Percentiles rank a stretch among this genome's conserved stretches.
These are phyloP conservation scores for Graptemys geographica DNA, from an alignment of 2,797 vertebrate species.

Conservation along the genomic window DNA sequence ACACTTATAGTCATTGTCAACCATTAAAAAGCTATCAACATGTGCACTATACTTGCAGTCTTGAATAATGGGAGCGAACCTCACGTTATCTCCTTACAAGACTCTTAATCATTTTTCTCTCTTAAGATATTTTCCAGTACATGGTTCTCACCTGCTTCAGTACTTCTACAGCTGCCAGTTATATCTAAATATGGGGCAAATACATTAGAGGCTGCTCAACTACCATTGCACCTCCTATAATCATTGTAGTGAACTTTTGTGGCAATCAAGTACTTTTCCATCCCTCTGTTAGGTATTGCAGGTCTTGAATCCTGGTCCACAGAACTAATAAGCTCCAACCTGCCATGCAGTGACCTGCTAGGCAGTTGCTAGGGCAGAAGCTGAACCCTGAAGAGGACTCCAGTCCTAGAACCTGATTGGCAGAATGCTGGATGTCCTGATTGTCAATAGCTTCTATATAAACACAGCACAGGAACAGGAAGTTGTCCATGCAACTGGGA, in stretches of 20 bases:
- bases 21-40: not conserved
- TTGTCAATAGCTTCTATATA: not conserved
- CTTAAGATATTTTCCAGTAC: not conserved
- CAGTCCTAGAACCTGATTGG: not conserved
- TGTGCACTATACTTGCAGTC: not conserved
- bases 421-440: not conserved
- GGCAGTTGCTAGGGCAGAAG: not conserved
- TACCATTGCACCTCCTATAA: not conserved
- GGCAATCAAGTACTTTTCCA: slow-evolving; percentile 9
- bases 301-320: not conserved
- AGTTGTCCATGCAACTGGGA: not conserved
- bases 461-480: not conserved
- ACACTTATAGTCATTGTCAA: not conserved
- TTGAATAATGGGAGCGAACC: not conserved
- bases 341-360: not conserved
- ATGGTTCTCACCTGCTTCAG: not conserved
- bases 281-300: not conserved
- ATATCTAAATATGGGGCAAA: not conserved
- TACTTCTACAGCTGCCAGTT: not conserved
- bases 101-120: not conserved
- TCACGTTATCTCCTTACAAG: not conserved
- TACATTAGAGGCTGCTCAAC: not conserved
- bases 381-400: not conserved
- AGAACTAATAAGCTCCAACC: not conserved
- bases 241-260: slow-evolving; percentile 12